Evolutionary conservation across 1,140 invertebrate species (phyloP), one percentile per base, ranked within the genome.

Genomic region (Drosophila ironensis): DNA sequence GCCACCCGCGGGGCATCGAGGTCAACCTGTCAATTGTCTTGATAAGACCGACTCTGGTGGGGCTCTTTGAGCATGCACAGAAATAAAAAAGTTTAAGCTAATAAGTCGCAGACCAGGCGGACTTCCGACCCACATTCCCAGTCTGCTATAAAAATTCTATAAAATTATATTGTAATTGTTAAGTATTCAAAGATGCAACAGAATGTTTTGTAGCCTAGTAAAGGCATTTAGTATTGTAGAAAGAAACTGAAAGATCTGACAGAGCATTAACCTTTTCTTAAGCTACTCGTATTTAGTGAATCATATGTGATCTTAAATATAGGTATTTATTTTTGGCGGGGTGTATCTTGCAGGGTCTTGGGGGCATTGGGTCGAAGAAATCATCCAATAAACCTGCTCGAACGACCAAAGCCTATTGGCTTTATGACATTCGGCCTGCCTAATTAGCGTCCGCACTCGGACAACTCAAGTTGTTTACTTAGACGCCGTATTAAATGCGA

Each of bases 401-500:
- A 50, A 12, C 19, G 20, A 37, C 33, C 33, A 24, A 33, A 37
- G 52, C 40, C 56, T 38, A 8, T 57, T 50, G 30, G 44, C 46
- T 70, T 60, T 71, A 71, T 71, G 67, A 71, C 67, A 44, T 59
- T 51, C 53, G 12, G 27, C 19, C 27, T n/a, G 37, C 12, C 45
- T 61, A 75, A 75, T 75, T 75, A 75, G 56, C 25, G 41, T 33
- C 51, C 22, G 33, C 41, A 63, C 47, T 60, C 38, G 48, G 22
- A 44, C 41, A 37, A 37, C 37, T 17, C 24, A 25, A 61, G 81
- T 86, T 86, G 73, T 84, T 84, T 84, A 86, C 78, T 67, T 84
- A 84, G 78, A 84, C 78, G 80, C 73, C 64, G 70, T 59, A 51
- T 52, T 51, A 73, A 73, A 64, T 82, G 64, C 45, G 78, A 84